Evolutionary conservation across 1,140 invertebrate species (phyloP).

Genomic region (Gryllus bimaculatus): DNA sequence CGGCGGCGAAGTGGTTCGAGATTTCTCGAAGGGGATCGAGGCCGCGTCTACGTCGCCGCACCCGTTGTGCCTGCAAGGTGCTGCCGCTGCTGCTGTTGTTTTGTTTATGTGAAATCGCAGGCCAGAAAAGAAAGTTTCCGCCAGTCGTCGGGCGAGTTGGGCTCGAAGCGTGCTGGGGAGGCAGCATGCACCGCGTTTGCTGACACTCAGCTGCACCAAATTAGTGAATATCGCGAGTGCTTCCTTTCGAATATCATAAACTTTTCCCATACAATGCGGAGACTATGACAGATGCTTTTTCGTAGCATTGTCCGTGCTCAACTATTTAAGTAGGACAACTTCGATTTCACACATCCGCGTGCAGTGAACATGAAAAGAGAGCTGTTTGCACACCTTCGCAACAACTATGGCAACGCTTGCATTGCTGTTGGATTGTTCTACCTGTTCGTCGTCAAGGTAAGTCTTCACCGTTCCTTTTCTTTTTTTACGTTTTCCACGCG

Average conservation of each 20-base stretch:
- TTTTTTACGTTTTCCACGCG: neutral
- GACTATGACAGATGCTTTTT: neutral
- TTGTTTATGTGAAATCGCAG: constrained; percentile 4
- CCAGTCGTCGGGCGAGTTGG: neutral
- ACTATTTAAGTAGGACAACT: neutral
- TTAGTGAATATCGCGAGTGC: neutral
- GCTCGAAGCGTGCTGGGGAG: neutral
- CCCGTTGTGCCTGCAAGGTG: neutral
- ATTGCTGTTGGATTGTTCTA: neutral
- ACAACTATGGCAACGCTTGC: neutral
- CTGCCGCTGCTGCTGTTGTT: neutral
- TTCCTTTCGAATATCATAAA: neutral
- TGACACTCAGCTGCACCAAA: too few species aligned
- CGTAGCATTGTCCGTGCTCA: neutral
- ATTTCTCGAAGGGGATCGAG: neutral
- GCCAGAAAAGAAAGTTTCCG: neutral
- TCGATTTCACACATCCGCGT: neutral
- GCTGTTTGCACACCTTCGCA: neutral
- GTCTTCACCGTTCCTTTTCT: neutral
- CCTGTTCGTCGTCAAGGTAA: neutral
- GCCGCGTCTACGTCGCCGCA: too few species aligned
- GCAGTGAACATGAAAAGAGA: neutral
- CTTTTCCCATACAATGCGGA: neutral
- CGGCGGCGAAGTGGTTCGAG: neutral
- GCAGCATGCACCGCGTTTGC: neutral